phyloP scores from a whole-genome alignment of 30 jellyfish, hydroid and myxozoan genomes.

The Cassiopea xamachana region DNA sequence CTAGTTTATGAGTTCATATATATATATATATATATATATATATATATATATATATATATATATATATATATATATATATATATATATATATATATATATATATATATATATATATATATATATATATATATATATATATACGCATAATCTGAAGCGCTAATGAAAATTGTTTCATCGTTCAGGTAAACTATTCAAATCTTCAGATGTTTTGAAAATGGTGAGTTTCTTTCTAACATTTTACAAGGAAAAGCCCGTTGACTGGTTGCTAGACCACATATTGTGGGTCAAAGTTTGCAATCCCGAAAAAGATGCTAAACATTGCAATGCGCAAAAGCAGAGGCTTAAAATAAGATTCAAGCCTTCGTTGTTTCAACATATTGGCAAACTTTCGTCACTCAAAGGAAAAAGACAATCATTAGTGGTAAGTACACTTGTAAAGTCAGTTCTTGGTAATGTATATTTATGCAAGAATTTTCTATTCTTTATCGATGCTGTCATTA shows the following conservation, averaged over 20 bases:
- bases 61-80: too few species aligned
- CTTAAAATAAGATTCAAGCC: constrained; percentile 90
- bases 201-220: constrained; percentile 71
- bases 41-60: too few species aligned
- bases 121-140: too few species aligned
- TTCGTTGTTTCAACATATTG: constrained; percentile 92
- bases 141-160: not conserved
- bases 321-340: constrained; percentile 71
- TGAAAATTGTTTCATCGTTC: not conserved
- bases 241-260: constrained; percentile 93
- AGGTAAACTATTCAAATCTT: constrained; percentile 84
- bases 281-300: constrained; percentile 96
- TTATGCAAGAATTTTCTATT: not conserved
- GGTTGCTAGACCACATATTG: constrained; percentile 92
- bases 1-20: too few species aligned
- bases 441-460: too few species aligned
- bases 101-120: too few species aligned
- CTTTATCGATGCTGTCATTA: not conserved
- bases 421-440: constrained; percentile 28
- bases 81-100: too few species aligned
- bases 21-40: too few species aligned
- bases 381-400: constrained; percentile 89
- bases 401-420: constrained; percentile 90
- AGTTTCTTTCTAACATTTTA: constrained; percentile 86
- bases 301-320: constrained; percentile 86